Percentiles rank a stretch among this genome's conserved stretches.
These are phyloP conservation scores for Syritta pipiens DNA, from an alignment of 2,888 invertebrate genomes.

Conservation along the genomic window DNA sequence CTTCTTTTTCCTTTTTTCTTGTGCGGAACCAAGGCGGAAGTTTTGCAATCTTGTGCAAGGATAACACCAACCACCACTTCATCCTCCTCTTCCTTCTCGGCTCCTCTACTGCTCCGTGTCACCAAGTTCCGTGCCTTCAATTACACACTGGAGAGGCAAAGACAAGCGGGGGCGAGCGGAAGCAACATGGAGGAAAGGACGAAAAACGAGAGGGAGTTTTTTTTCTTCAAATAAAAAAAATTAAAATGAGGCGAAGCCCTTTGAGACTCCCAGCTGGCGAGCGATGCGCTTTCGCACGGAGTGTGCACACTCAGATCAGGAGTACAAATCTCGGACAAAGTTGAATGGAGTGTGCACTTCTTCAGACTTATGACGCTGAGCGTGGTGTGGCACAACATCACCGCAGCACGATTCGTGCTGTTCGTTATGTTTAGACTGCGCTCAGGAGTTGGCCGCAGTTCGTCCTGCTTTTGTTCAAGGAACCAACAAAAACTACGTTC, in stretches of 20 bases:
- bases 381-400: no score
- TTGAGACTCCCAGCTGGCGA: conserved; percentile 21
- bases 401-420: conserved; percentile 22
- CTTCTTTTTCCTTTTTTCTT: conserved; percentile 15
- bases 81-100: neutral
- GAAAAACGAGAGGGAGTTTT: no score
- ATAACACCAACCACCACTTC: conserved; percentile 19
- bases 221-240: no score
- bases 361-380: conserved; percentile 38
- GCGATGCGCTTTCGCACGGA: no score
- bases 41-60: conserved; percentile 61
- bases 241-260: conserved; percentile 52
- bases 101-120: conserved; percentile 1
- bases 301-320: conserved; percentile 10
- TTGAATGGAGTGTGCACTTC: conserved; percentile 36
- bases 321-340: conserved; percentile 53
- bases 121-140: conserved; percentile 49
- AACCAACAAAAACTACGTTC: conserved; percentile 20
- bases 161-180: conserved; percentile 15
- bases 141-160: conserved; percentile 35
- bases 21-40: conserved; percentile 39
- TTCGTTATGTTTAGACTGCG: conserved; percentile 5
- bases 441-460: conserved; percentile 7
- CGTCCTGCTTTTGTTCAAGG: neutral
- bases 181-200: conserved; percentile 2